Evolutionary conservation across 2,797 vertebrate genomes (phyloP).

Genomic region (Pseudomugil gertrudae): DNA sequence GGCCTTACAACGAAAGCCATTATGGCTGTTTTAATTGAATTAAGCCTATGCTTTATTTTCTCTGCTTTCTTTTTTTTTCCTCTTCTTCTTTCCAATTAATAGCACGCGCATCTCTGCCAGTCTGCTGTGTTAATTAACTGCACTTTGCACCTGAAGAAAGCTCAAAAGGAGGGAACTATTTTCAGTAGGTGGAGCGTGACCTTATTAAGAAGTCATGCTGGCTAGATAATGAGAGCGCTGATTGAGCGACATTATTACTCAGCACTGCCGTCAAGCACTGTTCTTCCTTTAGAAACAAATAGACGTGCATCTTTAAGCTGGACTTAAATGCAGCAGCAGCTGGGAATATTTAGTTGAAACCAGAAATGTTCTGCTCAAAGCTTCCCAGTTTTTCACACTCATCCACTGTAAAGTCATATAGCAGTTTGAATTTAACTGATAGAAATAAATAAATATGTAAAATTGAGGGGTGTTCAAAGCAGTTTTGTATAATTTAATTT

Average conservation of each 20-base stretch:
- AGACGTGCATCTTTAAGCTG: constrained; percentile 43
- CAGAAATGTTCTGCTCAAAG: constrained; percentile 9
- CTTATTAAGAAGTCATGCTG: constrained; percentile 86
- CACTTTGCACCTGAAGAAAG: constrained; percentile 88
- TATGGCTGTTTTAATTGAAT: constrained; percentile 84
- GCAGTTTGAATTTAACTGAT: constrained; percentile 59
- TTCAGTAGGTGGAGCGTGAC: constrained; percentile 87
- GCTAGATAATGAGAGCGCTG: constrained; percentile 85
- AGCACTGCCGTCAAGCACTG: constrained; percentile 64
- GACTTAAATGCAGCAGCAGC: constrained; percentile 26
- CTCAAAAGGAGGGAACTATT: constrained; percentile 86
- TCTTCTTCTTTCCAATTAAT: constrained; percentile 78
- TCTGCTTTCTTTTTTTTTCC: constrained; percentile 55
- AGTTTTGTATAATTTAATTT: constrained; percentile 41
- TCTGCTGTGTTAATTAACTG: constrained; percentile 86
- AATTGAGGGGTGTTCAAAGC: constrained; percentile 30
- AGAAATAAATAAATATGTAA: constrained; percentile 39
- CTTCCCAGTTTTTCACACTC: constrained; percentile 27
- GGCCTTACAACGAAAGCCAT: constrained; percentile 78
- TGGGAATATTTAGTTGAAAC: constrained; percentile 24
- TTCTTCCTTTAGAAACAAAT: constrained; percentile 67
- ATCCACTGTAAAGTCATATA: constrained; percentile 45
- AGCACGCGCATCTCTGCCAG: constrained; percentile 77
- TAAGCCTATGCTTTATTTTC: constrained; percentile 84
- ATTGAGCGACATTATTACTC: constrained; percentile 85